Conservation (phyloP, 2,797 vertebrate genomes). For the Vultur gryphus region DNA sequence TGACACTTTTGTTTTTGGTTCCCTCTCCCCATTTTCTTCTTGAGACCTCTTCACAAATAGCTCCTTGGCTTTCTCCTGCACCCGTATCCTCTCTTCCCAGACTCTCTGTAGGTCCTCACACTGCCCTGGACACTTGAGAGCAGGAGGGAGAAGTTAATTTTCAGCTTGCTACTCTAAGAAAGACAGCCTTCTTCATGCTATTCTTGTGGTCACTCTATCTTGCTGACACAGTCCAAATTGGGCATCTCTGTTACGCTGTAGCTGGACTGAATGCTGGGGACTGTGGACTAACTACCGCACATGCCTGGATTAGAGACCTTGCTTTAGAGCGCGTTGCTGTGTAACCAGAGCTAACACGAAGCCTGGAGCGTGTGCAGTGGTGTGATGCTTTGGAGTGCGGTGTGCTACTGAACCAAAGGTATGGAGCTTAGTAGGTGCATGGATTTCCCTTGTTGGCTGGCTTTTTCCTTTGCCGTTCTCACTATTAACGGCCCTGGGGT, state of each 20-base stretch:
- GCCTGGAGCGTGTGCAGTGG: slow-evolving; percentile 29
- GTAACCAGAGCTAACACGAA: slow-evolving; percentile 8
- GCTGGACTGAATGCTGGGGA: not conserved
- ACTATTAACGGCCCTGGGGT: slow-evolving; percentile 14
- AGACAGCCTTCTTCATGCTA: not conserved
- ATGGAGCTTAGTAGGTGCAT: slow-evolving; percentile 20
- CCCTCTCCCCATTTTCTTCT: not conserved
- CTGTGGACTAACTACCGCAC: not conserved
- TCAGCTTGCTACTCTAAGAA: not conserved
- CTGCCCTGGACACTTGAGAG: not conserved
- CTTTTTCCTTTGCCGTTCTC: not conserved
- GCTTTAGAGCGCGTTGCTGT: not conserved
- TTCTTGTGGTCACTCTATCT: not conserved
- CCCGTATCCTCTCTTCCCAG: not conserved
- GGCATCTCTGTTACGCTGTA: not conserved
- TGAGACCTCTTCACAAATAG: not conserved
- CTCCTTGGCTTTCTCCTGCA: not conserved
- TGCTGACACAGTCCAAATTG: not conserved
- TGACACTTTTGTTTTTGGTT: not conserved
- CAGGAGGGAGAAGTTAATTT: not conserved
- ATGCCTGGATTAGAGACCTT: not conserved
- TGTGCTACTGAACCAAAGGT: slow-evolving; percentile 45
- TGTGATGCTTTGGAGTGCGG: slow-evolving; percentile 37
- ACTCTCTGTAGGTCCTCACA: not conserved
- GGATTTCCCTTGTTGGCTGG: not conserved